Base-by-base conservation (phyloP, 1,140 invertebrate genomes). In the Euschistus heros region DNA sequence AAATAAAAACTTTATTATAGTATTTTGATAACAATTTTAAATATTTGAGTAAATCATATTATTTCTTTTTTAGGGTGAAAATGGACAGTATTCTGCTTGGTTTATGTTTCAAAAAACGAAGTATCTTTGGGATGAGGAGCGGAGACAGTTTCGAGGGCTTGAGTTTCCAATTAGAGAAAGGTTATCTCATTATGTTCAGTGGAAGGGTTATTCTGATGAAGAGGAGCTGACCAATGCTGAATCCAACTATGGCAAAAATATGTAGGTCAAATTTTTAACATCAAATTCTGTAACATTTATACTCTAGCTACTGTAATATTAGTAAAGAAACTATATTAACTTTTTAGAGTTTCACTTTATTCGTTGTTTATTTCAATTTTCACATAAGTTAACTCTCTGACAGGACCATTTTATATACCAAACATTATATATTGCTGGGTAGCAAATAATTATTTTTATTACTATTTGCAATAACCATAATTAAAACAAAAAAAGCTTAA, bases 21-120 rank as follows among this genome's bases (percentile, higher is more conserved):
- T n/a, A n/a, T n/a, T n/a, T n/a, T n/a, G n/a, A n/a, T n/a, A n/a
- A n/a, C n/a, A n/a, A n/a, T n/a, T n/a, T n/a, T n/a, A n/a, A n/a
- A n/a, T n/a, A n/a, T n/a, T n/a, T n/a, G n/a, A n/a, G 26, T 27
- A 24, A 60, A 22, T 60, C 4, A 26, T 18, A 4, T 65, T 59
- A 30, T 65, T 65, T 61, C 17, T 66, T 62, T 65, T 69, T 63
- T 72, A 50, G 47, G n/a, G 6, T 22, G 47, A 77, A 75, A 69
- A 74, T 70, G 71, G 70, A 64, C 68, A 69, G 18, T 67, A 68
- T 24, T 57, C 70, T 15, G 44, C 17, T 42, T 96, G 89, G 88
- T 93, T 98, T 74, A 83, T 87, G 62, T 98, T 97, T 76, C 95
- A 98, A 86, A 97, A 98, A 76, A 92, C 90, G 0, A 97, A 97